Evolutionary conservation across 1,140 invertebrate genomes (phyloP), one percentile per base, ranked within the genome.

Genomic region (Cecropterus lyciades): DNA sequence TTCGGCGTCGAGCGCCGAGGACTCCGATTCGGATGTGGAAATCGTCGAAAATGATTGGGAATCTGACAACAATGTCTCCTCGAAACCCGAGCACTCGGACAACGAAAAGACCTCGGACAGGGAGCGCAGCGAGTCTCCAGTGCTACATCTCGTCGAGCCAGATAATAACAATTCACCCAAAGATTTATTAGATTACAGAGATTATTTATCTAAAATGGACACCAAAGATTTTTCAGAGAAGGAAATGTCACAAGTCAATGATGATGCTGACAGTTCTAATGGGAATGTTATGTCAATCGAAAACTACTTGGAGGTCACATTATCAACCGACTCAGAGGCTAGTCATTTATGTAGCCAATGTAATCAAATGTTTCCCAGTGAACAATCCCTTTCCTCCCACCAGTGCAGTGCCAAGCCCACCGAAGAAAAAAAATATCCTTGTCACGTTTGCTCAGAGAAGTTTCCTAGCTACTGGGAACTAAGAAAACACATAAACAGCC

Each of bases 41-140:
- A 93, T 93, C 53, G 82, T 93, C 33, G 92, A 93, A 84, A 92
- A 93, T 82, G 92, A 84, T 59, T 91, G 88, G 84, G 91, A 92
- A 68, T 89, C 84, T 37, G 90, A 92, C 72, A 88, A 89, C 69
- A 90, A 91, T 73, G 80, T 85, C 77, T 92, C 86, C 46, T 87
- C 86, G 17, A 84, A 84, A 73, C 85, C 84, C 55, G 88, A 92
- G 62, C 75, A 86, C 59, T 91, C 90, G 16, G 88, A 91, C 77
- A 91, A 89, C 69, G 88, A 91, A 42, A 91, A 91, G 72, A 80
- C 79, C 24, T 84, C 88, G 8, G 85, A 90, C 60, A 79, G 88
- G 52, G 86, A 82, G 51, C 81, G 83, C 42, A 91, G 88, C 65
- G 85, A 83, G 53, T 91, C 88, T 65, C 88, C 89, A 40, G 79